A percentile compares a stretch with the other conserved stretches of the same genome.
Conservation (phyloP, 2,113 vertebrate species). For the Lagopus leucura region DNA sequence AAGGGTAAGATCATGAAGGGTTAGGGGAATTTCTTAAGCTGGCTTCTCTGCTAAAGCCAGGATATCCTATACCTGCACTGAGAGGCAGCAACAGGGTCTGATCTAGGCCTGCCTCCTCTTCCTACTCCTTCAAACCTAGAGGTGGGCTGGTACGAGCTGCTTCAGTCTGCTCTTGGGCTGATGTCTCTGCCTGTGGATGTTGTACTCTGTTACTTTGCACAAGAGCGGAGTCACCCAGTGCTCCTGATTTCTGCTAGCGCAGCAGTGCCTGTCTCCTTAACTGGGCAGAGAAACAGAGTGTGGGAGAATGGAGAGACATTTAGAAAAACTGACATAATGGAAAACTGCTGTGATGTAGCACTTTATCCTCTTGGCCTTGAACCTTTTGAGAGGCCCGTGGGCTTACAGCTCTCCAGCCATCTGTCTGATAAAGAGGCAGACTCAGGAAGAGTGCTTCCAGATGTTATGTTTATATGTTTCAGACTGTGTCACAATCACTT, state of each 20-base stretch:
- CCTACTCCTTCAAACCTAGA: background rate
- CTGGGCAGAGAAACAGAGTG: fast-evolving
- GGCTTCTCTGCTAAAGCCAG: background rate
- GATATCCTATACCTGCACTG: fast-evolving
- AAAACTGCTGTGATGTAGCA: background rate
- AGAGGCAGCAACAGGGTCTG: background rate
- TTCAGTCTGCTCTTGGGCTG: background rate
- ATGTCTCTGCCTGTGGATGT: background rate
- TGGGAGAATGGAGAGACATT: background rate
- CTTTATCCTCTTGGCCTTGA: slow-evolving; percentile 37
- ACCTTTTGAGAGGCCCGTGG: slow-evolving; percentile 36
- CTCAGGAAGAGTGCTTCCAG: slow-evolving; percentile 1
- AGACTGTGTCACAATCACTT: background rate
- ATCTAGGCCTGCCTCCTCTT: background rate
- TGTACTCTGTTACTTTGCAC: background rate
- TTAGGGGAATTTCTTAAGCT: background rate
- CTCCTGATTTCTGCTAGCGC: background rate
- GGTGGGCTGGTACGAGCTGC: background rate
- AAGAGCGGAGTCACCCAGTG: background rate
- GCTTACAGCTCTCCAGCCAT: slow-evolving; percentile 26
- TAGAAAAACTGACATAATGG: background rate
- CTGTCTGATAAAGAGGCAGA: slow-evolving; percentile 26
- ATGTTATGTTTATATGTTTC: background rate
- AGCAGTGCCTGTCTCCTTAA: background rate
- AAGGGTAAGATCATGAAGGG: background rate